These are phyloP conservation scores for Parthenolecanium corni DNA, from an alignment of 2,888 invertebrate species.

Conservation along the genomic window DNA sequence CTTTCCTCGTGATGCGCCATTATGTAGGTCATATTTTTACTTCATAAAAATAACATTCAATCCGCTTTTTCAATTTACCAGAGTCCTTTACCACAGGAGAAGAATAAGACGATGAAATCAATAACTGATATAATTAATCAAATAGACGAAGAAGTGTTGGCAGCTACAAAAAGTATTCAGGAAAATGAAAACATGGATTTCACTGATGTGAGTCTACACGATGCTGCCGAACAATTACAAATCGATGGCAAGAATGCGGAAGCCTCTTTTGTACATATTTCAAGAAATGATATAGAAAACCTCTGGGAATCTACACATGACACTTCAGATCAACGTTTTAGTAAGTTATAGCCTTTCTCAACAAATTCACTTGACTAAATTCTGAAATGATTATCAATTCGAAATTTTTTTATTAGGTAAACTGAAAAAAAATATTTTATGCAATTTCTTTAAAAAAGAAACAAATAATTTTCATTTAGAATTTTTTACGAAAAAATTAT, in stretches of 20 bases:
- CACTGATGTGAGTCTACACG: slow-evolving; percentile 17
- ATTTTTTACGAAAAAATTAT: too few relatives aligned
- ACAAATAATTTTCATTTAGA: neutral
- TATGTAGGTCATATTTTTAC: too few relatives aligned
- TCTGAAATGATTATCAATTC: too few relatives aligned
- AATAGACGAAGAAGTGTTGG: slow-evolving; percentile 21
- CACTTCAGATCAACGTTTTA: slow-evolving; percentile 2
- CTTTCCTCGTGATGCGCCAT: too few relatives aligned
- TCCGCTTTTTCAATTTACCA: too few relatives aligned
- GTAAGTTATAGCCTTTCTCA: neutral
- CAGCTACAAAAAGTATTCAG: slow-evolving; percentile 23
- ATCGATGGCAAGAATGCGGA: slow-evolving; percentile 14
- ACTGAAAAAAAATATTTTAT: too few relatives aligned
- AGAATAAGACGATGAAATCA: neutral
- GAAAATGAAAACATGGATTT: slow-evolving; percentile 22
- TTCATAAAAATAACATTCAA: too few relatives aligned
- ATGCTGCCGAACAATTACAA: slow-evolving; percentile 18
- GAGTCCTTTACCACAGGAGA: neutral
- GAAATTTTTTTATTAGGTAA: too few relatives aligned
- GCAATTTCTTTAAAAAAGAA: neutral
- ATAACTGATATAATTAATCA: slow-evolving; percentile 8
- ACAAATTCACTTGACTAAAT: neutral
- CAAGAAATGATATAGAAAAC: slow-evolving; percentile 16
- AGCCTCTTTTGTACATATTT: slow-evolving; percentile 13
- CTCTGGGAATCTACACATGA: slow-evolving; percentile 18